phyloP scores from a whole-genome alignment of 2,888 invertebrate species.

The Psylliodes chrysocephalus region DNA sequence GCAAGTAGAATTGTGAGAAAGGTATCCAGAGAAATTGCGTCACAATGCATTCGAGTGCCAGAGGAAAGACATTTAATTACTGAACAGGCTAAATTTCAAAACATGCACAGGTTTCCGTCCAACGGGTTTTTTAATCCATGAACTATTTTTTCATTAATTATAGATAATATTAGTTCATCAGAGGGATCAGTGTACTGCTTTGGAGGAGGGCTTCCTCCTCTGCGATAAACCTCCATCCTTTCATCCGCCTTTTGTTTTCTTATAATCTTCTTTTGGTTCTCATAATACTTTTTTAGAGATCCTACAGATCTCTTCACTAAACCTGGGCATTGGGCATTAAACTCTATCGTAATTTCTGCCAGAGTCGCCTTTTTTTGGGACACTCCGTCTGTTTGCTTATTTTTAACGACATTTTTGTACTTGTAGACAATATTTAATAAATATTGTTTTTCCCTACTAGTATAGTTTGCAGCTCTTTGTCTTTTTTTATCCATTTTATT shows the following conservation, averaged over 20 bases:
- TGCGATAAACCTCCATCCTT: no score
- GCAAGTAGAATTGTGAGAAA: conserved; percentile 7
- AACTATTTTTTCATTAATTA: neutral
- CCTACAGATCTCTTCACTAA: no score
- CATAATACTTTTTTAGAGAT: no score
- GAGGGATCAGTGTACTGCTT: neutral
- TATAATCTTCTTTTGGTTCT: no score
- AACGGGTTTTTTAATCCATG: neutral
- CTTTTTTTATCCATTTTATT: no score
- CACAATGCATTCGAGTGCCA: neutral
- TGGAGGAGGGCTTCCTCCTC: no score
- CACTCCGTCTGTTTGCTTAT: no score
- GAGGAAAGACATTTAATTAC: neutral
- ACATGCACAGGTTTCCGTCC: neutral
- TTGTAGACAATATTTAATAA: neutral
- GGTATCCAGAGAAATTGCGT: conserved; percentile 12
- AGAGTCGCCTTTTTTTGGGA: neutral
- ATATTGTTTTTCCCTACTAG: no score
- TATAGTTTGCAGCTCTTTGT: no score
- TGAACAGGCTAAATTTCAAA: neutral
- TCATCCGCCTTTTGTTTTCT: no score
- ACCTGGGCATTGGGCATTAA: no score
- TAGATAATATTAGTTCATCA: no score
- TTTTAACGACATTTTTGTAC: neutral
- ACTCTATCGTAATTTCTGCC: neutral